phyloP scores from a whole-genome alignment of 30 jellyfish, hydroid and myxozoan species.

The Aurelia aurita region DNA sequence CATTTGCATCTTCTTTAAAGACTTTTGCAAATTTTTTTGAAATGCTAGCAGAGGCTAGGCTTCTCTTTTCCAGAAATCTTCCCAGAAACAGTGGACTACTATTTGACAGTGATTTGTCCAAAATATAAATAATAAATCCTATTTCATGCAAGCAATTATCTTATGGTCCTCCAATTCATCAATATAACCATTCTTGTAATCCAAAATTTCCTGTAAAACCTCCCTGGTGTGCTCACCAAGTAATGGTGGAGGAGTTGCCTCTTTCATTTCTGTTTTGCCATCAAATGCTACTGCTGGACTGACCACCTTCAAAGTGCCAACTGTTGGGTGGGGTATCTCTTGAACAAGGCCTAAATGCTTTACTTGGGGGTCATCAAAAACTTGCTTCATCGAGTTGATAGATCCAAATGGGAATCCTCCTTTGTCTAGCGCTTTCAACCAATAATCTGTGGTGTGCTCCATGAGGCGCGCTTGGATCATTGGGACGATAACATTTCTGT shows the following conservation, averaged over 20 bases:
- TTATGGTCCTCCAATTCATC: constrained; percentile 63
- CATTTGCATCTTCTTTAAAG: no score
- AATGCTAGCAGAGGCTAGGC: no score
- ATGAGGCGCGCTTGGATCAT: constrained; percentile 64
- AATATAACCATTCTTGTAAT: constrained; percentile 66
- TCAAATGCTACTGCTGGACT: constrained; percentile 95
- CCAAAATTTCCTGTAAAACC: constrained; percentile 73
- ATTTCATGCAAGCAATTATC: constrained; percentile 64
- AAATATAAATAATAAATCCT: not conserved
- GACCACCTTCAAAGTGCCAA: constrained; percentile 74
- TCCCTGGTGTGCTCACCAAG: constrained; percentile 96
- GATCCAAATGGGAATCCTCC: constrained; percentile 98
- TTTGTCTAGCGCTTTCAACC: constrained; percentile 77
- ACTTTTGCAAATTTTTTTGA: no score
- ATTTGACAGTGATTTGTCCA: no score
- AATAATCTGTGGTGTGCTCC: constrained; percentile 67
- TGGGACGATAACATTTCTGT: constrained; percentile 61
- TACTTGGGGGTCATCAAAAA: constrained; percentile 89
- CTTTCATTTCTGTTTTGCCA: constrained; percentile 53
- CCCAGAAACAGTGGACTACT: no score
- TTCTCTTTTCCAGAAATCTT: no score
- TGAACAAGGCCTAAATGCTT: constrained; percentile 82
- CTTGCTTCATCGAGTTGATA: constrained; percentile 82
- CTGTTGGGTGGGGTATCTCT: constrained; percentile 84
- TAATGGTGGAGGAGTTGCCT: constrained; percentile 87